These are phyloP conservation scores for Holothuria glaberrima DNA, from an alignment of 35 echinoderm and acorn worm genomes.

Conservation along the genomic window DNA sequence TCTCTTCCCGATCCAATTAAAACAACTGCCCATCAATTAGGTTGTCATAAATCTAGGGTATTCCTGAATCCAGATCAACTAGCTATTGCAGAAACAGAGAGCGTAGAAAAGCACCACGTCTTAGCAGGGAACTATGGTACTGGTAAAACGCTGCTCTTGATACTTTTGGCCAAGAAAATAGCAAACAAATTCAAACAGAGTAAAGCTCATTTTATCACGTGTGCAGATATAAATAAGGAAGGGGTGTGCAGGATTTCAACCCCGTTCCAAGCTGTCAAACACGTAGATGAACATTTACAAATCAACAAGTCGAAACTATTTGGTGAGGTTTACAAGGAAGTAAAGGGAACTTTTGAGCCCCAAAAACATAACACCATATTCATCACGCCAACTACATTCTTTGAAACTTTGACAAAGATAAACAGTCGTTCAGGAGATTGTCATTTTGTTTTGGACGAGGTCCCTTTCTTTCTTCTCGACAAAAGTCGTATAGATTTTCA, in stretches of 20 bases:
- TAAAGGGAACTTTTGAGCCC: too few species aligned
- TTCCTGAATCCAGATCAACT: conserved; percentile 16
- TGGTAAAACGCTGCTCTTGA: conserved; percentile 7
- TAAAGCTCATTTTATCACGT: conserved; percentile 1
- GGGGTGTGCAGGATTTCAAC: neutral
- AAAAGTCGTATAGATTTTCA: neutral
- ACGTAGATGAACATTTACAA: neutral
- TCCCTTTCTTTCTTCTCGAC: conserved; percentile 7
- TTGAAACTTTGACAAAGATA: neutral
- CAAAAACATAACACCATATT: neutral
- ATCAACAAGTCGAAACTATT: neutral
- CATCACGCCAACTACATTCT: neutral
- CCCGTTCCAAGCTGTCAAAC: neutral
- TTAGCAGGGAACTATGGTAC: conserved; percentile 22
- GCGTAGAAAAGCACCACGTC: neutral
- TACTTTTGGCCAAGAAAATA: neutral
- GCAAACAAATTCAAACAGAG: neutral
- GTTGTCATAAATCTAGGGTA: neutral
- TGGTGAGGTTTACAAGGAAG: neutral
- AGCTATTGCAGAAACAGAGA: neutral
- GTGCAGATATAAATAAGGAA: conserved; percentile 23
- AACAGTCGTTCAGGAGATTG: neutral
- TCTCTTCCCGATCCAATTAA: conserved; percentile 26
- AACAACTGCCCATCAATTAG: neutral
- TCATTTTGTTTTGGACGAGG: conserved; percentile 14